Percentiles rank a stretch among this genome's conserved stretches.
phyloP scores from a whole-genome alignment of 1,140 invertebrate species.

The Bombus confusus region DNA sequence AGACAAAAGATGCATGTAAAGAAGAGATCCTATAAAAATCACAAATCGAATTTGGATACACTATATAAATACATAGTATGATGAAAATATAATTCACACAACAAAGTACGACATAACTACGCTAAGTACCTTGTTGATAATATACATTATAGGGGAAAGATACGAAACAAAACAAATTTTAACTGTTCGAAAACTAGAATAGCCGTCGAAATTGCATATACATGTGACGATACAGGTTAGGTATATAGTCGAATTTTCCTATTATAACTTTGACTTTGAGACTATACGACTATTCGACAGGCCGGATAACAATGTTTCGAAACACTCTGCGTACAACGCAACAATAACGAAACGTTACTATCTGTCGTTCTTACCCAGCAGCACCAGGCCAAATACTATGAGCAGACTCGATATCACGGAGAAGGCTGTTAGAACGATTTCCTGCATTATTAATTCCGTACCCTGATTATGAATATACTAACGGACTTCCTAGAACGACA shows the following conservation, averaged over 20 bases:
- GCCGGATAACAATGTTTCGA: constrained; percentile 25
- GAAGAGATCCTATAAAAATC: neutral
- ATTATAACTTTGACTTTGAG: constrained; percentile 18
- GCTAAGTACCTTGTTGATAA: neutral
- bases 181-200: neutral
- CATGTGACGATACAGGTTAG: constrained; percentile 49
- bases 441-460: constrained; percentile 77
- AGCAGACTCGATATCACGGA: constrained; percentile 81
- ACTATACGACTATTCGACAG: constrained; percentile 37
- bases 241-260: constrained; percentile 34
- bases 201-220: constrained; percentile 12
- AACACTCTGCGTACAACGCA: constrained; percentile 3
- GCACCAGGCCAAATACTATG: constrained; percentile 81
- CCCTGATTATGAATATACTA: constrained; percentile 30
- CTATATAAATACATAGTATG: neutral
- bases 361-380: constrained; percentile 78
- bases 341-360: constrained; percentile 29
- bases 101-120: neutral
- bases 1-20: constrained; percentile 37
- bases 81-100: neutral
- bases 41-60: neutral
- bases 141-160: neutral
- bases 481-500: constrained; percentile 22
- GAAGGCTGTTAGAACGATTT: constrained; percentile 80
- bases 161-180: neutral